Evolutionary conservation across 2,888 invertebrate genomes (phyloP).

Genomic region (Heterodera filipjevi): DNA sequence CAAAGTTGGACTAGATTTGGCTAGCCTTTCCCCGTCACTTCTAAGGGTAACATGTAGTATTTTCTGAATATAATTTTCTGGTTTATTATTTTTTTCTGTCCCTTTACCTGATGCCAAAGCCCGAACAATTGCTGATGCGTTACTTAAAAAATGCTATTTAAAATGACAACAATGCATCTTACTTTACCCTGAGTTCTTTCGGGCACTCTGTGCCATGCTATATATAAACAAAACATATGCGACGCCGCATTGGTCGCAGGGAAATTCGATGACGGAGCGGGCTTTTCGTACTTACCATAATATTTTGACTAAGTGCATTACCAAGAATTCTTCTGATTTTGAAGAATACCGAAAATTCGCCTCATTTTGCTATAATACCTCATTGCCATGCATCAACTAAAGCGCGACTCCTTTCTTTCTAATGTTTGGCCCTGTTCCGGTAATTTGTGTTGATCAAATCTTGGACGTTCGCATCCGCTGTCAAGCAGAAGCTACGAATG

Average conservation of each 20-base stretch:
- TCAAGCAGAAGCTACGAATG: constrained; percentile 7
- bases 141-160: too few species aligned
- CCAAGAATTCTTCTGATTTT: constrained; percentile 28
- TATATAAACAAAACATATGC: too few species aligned
- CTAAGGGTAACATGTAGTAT: too few species aligned
- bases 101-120: too few species aligned
- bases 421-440: constrained; percentile 36
- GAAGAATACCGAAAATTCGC: constrained; percentile 20
- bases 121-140: too few species aligned
- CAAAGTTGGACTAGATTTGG: too few species aligned
- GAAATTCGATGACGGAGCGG: constrained; percentile 53
- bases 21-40: too few species aligned
- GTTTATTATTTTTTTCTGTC: too few species aligned
- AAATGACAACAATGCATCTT: constrained; percentile 51
- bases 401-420: constrained; percentile 39
- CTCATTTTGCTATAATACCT: constrained; percentile 40
- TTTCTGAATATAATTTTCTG: too few species aligned
- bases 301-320: constrained; percentile 32
- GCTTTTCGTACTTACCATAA: constrained; percentile 35
- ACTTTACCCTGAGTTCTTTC: constrained; percentile 39
- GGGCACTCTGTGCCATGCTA: constrained; percentile 30
- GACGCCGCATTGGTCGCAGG: too few species aligned
- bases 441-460: constrained; percentile 31
- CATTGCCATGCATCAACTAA: constrained; percentile 33
- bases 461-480: constrained; percentile 21